Evolutionary conservation across 2,113 vertebrate genomes (phyloP).

Genomic region (Misgurnus anguillicaudatus): DNA sequence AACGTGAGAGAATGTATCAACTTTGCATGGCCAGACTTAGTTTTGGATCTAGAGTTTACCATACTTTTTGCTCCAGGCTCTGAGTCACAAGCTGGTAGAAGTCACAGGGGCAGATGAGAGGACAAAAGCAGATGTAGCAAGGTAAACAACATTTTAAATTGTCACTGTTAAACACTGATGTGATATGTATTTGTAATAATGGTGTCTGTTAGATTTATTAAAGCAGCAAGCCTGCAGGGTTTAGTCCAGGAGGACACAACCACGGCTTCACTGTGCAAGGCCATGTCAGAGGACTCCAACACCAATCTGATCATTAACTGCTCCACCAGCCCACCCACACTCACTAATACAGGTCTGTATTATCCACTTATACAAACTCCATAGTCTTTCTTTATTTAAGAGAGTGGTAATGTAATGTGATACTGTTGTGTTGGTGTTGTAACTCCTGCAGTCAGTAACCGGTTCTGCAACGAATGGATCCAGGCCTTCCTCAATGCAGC

Average conservation of each 20-base stretch:
- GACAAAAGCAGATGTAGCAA: constrained; percentile 85
- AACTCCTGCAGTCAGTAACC: constrained; percentile 82
- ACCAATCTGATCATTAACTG: constrained; percentile 82
- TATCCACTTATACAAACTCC: background rate
- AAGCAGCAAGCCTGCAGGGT: constrained; percentile 90
- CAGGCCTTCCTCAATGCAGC: constrained; percentile 87
- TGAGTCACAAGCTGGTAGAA: constrained; percentile 89
- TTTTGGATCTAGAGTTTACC: background rate
- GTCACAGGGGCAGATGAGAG: constrained; percentile 83
- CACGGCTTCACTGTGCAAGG: constrained; percentile 83
- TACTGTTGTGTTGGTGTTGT: constrained; percentile 9
- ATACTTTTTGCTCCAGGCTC: constrained; percentile 74
- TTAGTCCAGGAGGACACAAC: constrained; percentile 89
- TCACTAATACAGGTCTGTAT: constrained; percentile 79
- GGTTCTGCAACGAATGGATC: constrained; percentile 96
- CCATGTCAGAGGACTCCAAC: constrained; percentile 80
- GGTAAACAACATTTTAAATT: constrained; percentile 72
- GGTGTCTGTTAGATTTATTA: constrained; percentile 82
- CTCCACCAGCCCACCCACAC: constrained; percentile 75
- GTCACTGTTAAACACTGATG: background rate
- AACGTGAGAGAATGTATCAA: background rate
- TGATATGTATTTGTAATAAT: background rate
- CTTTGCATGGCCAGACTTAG: background rate
- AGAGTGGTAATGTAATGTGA: background rate
- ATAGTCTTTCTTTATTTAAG: background rate